phyloP scores from a whole-genome alignment of 2,113 vertebrate genomes.

The Globicephala melas region DNA sequence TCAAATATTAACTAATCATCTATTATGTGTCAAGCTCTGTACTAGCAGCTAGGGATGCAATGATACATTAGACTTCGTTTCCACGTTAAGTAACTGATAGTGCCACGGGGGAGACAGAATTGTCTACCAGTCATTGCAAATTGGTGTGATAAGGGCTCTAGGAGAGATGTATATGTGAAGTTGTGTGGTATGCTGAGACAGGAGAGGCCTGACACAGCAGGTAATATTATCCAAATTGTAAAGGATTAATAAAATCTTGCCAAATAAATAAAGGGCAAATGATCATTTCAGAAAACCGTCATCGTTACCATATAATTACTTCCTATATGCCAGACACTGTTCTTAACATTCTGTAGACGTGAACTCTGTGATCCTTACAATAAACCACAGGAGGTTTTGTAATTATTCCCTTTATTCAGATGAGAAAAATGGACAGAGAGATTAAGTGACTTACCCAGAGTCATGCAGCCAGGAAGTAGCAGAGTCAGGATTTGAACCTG shows the following conservation, averaged over 20 bases:
- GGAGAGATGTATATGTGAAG: not conserved
- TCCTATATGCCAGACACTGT: not conserved
- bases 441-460: not conserved
- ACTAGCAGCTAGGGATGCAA: not conserved
- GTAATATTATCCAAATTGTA: not conserved
- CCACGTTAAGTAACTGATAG: not conserved
- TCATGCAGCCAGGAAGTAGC: not conserved
- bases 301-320: not conserved
- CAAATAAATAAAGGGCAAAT: not conserved
- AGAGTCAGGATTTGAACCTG: not conserved
- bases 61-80: not conserved
- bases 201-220: not conserved
- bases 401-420: not conserved
- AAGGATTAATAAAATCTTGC: not conserved
- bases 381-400: not conserved
- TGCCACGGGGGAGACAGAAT: not conserved
- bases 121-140: not conserved
- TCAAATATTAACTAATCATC: not conserved
- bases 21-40: not conserved
- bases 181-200: not conserved
- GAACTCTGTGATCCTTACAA: not conserved
- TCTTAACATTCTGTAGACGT: not conserved
- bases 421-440: not conserved
- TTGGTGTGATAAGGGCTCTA: not conserved
- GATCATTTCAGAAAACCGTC: constrained; percentile 16